Base-by-base conservation (phyloP, 2,113 vertebrate genomes). In the Beaufortia kweichowensis region DNA sequence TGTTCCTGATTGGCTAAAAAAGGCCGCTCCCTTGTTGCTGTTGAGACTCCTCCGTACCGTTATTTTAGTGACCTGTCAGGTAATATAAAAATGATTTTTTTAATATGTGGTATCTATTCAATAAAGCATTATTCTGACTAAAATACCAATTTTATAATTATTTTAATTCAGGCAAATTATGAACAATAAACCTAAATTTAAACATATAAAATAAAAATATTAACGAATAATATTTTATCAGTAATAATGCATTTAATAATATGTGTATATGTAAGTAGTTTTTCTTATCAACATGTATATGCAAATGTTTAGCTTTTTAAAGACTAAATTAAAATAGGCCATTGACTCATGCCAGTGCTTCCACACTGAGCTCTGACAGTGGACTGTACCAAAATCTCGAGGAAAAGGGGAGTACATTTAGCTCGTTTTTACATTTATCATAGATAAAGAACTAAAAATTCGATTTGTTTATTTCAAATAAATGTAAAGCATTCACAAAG, bases 401-500 rank as follows among this genome's bases (percentile, higher is more conserved):
- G 9, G 17, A 21, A 66, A 43, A 71, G 77, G 81, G 67, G 35
- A 19, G 31, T 4, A 1, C 4, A 3, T 2, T 1, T 28, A 15
- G 0, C 23, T 0, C 3, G 9, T 43, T 71, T 29, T 0, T 10
- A 4, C 2, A 24, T 39, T 41, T 60, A 48, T 21, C 14, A 21
- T 12, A 6, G 8, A 72, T 29, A 41, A 14, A 19, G 17, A 1
- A 5, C 0, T 8, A 2, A 21, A 39, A 1, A n/a, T 4, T 3
- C 3, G 1, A 1, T 35, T 29, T 0, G 14, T 12, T 29, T 0
- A 5, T 19, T 77, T 67, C 12, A 0, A 69, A 12, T 6, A 6
- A 50, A 2, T 1, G 0, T 0, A 0, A 0, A 0, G 0, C 0
- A 4, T 29, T 10, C 0, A 50, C 17, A 4, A 0, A 31, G 2